phyloP scores from a whole-genome alignment of 2,113 vertebrate species.

The Sebastes fasciatus region DNA sequence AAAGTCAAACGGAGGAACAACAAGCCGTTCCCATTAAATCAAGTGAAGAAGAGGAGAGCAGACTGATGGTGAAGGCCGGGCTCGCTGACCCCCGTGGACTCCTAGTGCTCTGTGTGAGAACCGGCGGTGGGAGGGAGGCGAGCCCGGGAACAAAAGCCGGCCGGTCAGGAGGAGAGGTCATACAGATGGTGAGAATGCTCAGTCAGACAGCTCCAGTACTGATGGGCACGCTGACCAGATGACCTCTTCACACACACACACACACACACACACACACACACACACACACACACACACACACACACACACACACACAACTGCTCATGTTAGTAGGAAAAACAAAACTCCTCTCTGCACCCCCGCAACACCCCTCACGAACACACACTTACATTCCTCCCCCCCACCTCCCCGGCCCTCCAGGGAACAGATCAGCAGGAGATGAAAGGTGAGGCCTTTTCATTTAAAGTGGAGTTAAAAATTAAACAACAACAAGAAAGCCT shows the following conservation, averaged over 20 bases:
- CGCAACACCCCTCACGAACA: constrained; percentile 32
- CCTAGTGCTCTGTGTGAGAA: constrained; percentile 51
- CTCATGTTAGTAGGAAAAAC: constrained; percentile 56
- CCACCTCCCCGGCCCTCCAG: constrained; percentile 14
- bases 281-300: constrained; percentile 46
- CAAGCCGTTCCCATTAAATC: constrained; percentile 27
- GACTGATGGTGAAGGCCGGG: constrained; percentile 52
- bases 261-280: too few relatives aligned
- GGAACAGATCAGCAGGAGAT: constrained; percentile 65
- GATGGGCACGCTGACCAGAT: constrained; percentile 76
- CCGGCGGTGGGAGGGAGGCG: constrained; percentile 22
- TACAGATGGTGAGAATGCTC: constrained; percentile 78
- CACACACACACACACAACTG: constrained; percentile 35
- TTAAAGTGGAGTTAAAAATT: constrained; percentile 74
- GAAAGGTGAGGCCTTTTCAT: constrained; percentile 74
- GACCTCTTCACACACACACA: constrained; percentile 68
- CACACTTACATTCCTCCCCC: constrained; percentile 49
- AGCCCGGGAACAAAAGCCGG: constrained; percentile 68
- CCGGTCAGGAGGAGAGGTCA: constrained; percentile 75
- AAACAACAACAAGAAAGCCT: constrained; percentile 48
- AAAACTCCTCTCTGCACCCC: constrained; percentile 64
- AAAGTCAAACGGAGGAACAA: constrained; percentile 43
- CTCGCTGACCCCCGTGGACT: constrained; percentile 49
- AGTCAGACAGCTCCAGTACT: constrained; percentile 74
- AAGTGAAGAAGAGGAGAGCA: constrained; percentile 1